These are phyloP conservation scores for Bombus pascuorum DNA, from an alignment of 1,140 invertebrate species.

Conservation along the genomic window DNA sequence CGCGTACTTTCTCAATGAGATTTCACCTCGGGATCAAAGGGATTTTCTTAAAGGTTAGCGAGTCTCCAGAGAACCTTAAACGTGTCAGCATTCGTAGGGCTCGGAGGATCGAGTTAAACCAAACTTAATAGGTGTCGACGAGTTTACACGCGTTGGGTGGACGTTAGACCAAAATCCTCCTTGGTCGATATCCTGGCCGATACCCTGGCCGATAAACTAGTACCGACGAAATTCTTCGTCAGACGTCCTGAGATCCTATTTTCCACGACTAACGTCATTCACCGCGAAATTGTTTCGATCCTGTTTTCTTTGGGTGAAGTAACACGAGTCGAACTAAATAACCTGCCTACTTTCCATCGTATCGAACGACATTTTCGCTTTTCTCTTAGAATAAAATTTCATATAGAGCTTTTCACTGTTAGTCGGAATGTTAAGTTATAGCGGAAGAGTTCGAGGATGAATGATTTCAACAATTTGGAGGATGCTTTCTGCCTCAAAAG, in stretches of 20 bases:
- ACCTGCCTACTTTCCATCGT: background rate
- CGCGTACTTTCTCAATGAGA: background rate
- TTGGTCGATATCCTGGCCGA: background rate
- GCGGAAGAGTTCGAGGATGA: background rate
- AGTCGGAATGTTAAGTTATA: no score
- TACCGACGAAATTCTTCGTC: background rate
- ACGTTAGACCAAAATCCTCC: background rate
- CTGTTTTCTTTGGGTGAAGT: background rate
- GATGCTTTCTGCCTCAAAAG: background rate
- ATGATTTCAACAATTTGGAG: background rate
- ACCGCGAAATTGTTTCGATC: constrained; percentile 3
- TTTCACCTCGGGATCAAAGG: constrained; percentile 16
- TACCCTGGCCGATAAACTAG: background rate
- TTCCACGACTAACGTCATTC: background rate
- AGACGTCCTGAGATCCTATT: constrained; percentile 1
- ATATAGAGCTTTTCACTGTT: no score
- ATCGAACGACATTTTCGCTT: background rate
- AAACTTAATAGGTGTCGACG: constrained; percentile 34
- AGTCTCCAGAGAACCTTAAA: constrained; percentile 29
- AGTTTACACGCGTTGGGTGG: constrained; percentile 2
- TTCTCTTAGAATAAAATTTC: background rate
- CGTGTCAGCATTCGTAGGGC: constrained; percentile 14
- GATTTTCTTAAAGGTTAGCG: constrained; percentile 20
- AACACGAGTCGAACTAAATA: background rate
- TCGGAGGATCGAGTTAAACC: constrained; percentile 6